Evolutionary conservation across 2,888 invertebrate genomes (phyloP), one percentile per base, ranked within the genome.

Genomic region (Drosophila kokeensis): DNA sequence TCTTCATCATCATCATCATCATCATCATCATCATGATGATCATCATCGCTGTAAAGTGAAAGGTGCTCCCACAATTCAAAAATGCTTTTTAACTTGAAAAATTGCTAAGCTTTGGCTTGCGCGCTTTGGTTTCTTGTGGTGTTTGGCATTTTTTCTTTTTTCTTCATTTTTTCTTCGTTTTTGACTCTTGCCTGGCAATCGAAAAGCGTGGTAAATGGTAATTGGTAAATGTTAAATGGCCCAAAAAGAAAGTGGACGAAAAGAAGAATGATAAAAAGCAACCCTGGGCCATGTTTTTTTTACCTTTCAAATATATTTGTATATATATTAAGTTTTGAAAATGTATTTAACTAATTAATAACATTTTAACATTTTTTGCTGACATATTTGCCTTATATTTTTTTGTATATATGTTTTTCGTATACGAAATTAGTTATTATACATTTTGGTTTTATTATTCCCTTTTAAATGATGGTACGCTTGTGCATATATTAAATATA

Each of bases 61-160:
- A 90, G 90, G 91, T 88, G 91, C 91, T 91, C 91, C 88, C 89
- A 87, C 86, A 87, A 89, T 90, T 88, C 86, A 82, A 84, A 76
- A 81, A 83, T 77, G 78, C 85, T 88, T 89, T 84, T 87, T 89
- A 84, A 89, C 86, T 89, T 89, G 79, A 84, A 84, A 89, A 87
- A 89, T 82, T 85, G 80, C 85, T 87, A 84, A 74, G 90, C 83
- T 83, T 88, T 87, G 78, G 81, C 65, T 81, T 81, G 78, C 81
- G 77, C 76, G 78, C 78, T 72, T 81, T 65, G 72, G 64, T 76
- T 76, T 80, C 66, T 66, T 65, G 49, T 69, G 58, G 54, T 52
- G 61, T 69, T 79, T 74, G 69, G 70, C 64, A 57, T 52, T 55
- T 60, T 53, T 29, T 29, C n/a, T 10, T 18, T 64, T 62, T 66